Conservation (phyloP, 2,113 vertebrate genomes). For the Ophthalmolycus amberensis region DNA sequence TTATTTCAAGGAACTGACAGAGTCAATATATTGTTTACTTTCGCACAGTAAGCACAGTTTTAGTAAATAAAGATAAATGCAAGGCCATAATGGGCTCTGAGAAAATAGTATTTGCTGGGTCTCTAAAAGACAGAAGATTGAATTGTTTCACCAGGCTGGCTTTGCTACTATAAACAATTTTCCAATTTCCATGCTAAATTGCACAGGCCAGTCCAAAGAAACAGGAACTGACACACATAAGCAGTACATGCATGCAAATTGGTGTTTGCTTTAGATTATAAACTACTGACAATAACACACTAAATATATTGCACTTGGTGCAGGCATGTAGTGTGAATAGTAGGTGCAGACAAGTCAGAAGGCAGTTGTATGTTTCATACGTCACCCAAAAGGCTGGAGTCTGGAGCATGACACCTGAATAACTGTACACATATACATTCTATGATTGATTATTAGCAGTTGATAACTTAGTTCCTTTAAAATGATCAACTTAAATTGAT, state of each 20-base stretch:
- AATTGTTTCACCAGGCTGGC: conserved; percentile 64
- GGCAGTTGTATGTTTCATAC: conserved; percentile 1
- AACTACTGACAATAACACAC: conserved; percentile 33
- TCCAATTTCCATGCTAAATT: conserved; percentile 69
- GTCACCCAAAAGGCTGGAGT: neutral
- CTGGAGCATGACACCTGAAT: neutral
- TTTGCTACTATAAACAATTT: conserved; percentile 57
- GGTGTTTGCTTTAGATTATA: conserved; percentile 50
- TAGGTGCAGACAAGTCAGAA: neutral
- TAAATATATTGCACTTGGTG: conserved; percentile 42
- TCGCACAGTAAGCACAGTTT: conserved; percentile 39
- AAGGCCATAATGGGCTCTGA: conserved; percentile 50
- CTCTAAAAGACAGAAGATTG: conserved; percentile 67
- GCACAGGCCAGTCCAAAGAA: conserved; percentile 30
- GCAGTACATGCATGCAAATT: conserved; percentile 30
- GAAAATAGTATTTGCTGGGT: conserved; percentile 50
- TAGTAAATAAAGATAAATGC: conserved; percentile 57
- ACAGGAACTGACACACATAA: conserved; percentile 45
- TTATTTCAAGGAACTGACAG: conserved; percentile 29
- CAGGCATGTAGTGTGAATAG: neutral
- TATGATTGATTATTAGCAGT: neutral
- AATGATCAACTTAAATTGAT: neutral
- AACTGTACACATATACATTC: neutral
- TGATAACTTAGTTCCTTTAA: neutral
- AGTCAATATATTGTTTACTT: conserved; percentile 48